phyloP scores from a whole-genome alignment of 2,888 invertebrate genomes.

The Oligia latruncula region DNA sequence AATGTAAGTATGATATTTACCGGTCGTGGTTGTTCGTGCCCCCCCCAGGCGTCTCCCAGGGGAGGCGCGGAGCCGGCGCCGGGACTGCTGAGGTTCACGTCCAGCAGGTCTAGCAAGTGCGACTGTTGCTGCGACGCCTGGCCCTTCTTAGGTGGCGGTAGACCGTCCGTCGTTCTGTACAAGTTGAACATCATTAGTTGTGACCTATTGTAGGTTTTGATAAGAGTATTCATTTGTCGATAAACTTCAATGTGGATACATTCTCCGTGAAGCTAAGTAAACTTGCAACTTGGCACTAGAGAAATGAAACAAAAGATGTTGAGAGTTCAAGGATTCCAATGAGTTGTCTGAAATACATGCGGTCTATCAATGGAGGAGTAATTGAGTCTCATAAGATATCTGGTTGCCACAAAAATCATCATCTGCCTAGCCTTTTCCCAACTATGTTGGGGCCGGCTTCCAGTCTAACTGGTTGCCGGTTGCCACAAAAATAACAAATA shows the following conservation, averaged over 20 bases:
- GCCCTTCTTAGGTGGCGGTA: conserved; percentile 49
- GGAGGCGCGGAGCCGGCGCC: conserved; percentile 76
- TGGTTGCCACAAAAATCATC: neutral
- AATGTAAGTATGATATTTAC: conserved; percentile 49
- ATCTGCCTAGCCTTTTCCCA: too few species aligned
- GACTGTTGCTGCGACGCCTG: conserved; percentile 83
- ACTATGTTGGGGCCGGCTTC: too few species aligned
- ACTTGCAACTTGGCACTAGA: neutral
- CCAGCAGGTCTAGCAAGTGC: conserved; percentile 95
- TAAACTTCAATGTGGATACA: neutral
- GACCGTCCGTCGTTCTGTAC: conserved; percentile 52
- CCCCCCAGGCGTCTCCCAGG: conserved; percentile 94
- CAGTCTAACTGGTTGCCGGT: too few species aligned
- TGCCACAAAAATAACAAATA: neutral
- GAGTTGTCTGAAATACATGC: neutral
- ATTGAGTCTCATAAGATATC: neutral
- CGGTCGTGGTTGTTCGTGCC: conserved; percentile 88
- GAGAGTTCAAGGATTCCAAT: neutral
- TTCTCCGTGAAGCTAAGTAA: neutral
- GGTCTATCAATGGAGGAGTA: neutral
- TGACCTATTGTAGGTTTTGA: neutral
- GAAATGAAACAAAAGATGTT: neutral
- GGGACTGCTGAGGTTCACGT: conserved; percentile 92
- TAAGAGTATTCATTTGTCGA: neutral
- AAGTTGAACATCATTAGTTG: neutral